Evolutionary conservation across 1,140 invertebrate species (phyloP), one percentile per base, ranked within the genome.

Genomic region (Apocrypta bakeri): DNA sequence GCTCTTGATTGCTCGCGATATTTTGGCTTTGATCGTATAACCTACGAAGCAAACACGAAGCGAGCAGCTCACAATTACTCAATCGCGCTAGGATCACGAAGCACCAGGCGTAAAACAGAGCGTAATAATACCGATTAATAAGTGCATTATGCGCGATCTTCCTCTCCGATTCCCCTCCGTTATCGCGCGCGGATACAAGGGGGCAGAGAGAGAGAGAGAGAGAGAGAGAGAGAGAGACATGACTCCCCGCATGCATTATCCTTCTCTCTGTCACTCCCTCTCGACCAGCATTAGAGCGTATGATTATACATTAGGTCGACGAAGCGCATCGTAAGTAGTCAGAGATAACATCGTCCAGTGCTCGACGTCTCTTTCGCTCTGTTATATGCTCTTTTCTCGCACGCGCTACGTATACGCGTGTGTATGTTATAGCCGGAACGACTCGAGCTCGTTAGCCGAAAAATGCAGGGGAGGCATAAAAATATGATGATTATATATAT

Each of bases 291-390:
- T 86, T 88, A 87, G 86, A 76, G 85, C 83, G 42, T 84, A 86
- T 88, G 86, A 90, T 90, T 90, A 89, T 88, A 88, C 85, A 87
- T 87, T 88, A 87, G 84, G 77, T 85, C 82, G 84, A 69, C 82
- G 84, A 72, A 85, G 79, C 84, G 85, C 83, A 86, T 88, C 85
- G 83, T 86, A 87, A 87, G 86, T 85, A 84, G 84, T 76, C 80
- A 82, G 81, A 86, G 85, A 87, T 88, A 85, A 73, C 83, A 88
- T 89, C 87, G 64, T 56, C 25, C 33, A 21, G 69, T 31, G 14
- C 14, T 7, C 29, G 29, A 33, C 69, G 69, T 25, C 69, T n/a
- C 29, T 73, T 31, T 31, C 33, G n/a, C 69, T 56, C n/a, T n/a
- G n/a, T n/a, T n/a, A n/a, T n/a, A n/a, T n/a, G n/a, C n/a, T n/a